Evolutionary conservation across 2,113 vertebrate genomes (phyloP).

Genomic region (Pseudopipra pipra): DNA sequence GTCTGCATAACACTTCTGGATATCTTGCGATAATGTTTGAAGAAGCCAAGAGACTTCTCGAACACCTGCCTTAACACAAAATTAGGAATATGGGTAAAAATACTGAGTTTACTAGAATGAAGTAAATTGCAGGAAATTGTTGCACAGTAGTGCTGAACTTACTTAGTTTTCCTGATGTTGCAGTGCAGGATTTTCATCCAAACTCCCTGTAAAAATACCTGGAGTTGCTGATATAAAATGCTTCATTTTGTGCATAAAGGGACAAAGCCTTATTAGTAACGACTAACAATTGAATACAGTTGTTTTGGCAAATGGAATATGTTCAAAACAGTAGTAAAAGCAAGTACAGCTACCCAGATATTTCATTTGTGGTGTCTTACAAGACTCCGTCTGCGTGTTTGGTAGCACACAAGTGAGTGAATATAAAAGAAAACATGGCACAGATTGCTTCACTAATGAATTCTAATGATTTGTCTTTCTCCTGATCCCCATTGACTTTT

Average conservation of each 20-base stretch:
- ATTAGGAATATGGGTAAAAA: background rate
- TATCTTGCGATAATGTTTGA: background rate
- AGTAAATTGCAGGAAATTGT: background rate
- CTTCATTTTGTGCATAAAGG: background rate
- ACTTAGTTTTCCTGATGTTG: background rate
- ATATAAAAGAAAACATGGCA: background rate
- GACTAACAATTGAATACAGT: background rate
- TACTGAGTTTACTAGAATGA: background rate
- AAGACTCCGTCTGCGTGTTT: background rate
- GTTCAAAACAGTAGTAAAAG: background rate
- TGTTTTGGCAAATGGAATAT: background rate
- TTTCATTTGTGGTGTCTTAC: background rate
- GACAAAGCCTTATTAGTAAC: background rate
- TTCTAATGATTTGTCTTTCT: background rate
- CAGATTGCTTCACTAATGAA: background rate
- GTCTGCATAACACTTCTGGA: background rate
- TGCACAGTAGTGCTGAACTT: background rate
- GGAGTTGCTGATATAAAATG: background rate
- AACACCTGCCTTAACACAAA: background rate
- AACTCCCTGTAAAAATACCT: background rate
- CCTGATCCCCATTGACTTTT: background rate
- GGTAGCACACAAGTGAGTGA: background rate
- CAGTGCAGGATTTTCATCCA: background rate
- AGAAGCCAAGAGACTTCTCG: background rate
- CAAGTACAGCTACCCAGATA: background rate